Evolutionary conservation across 92 coral and sea anemone species (phyloP).

Genomic region (Zoanthus sansibaricus): DNA sequence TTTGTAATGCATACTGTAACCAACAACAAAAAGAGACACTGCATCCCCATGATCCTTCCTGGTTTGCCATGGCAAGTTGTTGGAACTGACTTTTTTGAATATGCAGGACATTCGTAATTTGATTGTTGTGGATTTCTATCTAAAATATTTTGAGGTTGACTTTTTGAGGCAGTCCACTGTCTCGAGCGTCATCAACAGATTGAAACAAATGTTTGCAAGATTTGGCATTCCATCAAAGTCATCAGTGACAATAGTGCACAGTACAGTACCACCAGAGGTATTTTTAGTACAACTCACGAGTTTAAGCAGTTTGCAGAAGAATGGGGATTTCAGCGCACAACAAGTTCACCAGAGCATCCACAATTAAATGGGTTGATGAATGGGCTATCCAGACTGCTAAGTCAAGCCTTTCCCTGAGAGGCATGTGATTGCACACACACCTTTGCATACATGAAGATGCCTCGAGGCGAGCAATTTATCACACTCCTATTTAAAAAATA

Average conservation of each 20-base stretch:
- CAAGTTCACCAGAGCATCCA: constrained; percentile 35
- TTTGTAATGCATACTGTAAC: constrained; percentile 60
- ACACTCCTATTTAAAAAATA: too few relatives aligned
- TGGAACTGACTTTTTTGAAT: constrained; percentile 45
- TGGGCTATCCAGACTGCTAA: constrained; percentile 66
- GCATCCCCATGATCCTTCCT: neutral
- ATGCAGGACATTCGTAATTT: constrained; percentile 39
- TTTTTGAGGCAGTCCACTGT: constrained; percentile 55
- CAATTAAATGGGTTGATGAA: constrained; percentile 68
- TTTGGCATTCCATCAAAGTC: constrained; percentile 61
- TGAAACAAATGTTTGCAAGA: constrained; percentile 60
- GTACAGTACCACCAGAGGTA: constrained; percentile 49
- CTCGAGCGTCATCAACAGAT: constrained; percentile 52
- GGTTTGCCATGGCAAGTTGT: constrained; percentile 52
- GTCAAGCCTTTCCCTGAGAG: too few relatives aligned
- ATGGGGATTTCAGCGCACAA: constrained; percentile 56
- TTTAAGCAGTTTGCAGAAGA: constrained; percentile 58
- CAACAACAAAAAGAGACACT: constrained; percentile 51
- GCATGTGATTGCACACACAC: too few relatives aligned
- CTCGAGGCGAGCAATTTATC: too few relatives aligned
- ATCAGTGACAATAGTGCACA: constrained; percentile 37
- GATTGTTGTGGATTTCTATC: constrained; percentile 52
- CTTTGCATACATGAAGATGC: too few relatives aligned
- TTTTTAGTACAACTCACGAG: constrained; percentile 55
- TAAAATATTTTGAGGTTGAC: constrained; percentile 43